These are phyloP conservation scores for Galeopsomyia nigrocyanea DNA, from an alignment of 2,888 invertebrate genomes.

Conservation along the genomic window DNA sequence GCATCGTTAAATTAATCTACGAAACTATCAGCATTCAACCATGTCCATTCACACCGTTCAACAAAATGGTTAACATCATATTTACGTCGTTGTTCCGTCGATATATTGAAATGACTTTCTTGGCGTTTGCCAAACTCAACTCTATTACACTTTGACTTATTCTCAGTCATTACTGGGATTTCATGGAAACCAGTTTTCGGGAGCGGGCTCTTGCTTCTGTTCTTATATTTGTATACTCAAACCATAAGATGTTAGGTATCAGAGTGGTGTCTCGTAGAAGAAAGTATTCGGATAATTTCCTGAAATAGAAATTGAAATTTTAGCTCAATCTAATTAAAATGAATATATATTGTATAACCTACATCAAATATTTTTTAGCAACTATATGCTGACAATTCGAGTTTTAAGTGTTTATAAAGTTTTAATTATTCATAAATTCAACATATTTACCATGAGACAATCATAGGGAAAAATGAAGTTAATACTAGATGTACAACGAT, in stretches of 20 bases:
- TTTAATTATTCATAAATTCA: not conserved
- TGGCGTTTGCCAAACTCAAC: slow-evolving; percentile 20
- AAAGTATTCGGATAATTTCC: slow-evolving; percentile 87
- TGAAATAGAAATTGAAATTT: slow-evolving; percentile 67
- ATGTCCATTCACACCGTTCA: slow-evolving; percentile 12
- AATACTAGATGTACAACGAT: slow-evolving; percentile 82
- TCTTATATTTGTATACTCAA: slow-evolving; percentile 90
- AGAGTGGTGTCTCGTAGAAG: slow-evolving; percentile 89
- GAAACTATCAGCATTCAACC: slow-evolving; percentile 24
- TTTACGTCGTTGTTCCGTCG: slow-evolving; percentile 36
- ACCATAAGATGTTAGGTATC: slow-evolving; percentile 94
- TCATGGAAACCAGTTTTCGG: slow-evolving; percentile 84
- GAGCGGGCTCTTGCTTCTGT: slow-evolving; percentile 86
- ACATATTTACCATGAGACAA: slow-evolving; percentile 84
- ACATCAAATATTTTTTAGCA: slow-evolving; percentile 2
- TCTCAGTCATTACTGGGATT: slow-evolving; percentile 76
- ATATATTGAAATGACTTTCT: slow-evolving; percentile 25
- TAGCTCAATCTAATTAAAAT: slow-evolving; percentile 5
- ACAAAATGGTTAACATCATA: slow-evolving; percentile 26
- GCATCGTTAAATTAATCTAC: slow-evolving; percentile 26
- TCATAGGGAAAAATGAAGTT: slow-evolving; percentile 87
- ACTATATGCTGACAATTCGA: slow-evolving; percentile 9
- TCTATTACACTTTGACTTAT: slow-evolving; percentile 28
- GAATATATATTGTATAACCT: slow-evolving; percentile 10
- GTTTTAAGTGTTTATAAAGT: not conserved